phyloP scores from a whole-genome alignment of 2,113 vertebrate species.

The Oreochromis aureus region DNA sequence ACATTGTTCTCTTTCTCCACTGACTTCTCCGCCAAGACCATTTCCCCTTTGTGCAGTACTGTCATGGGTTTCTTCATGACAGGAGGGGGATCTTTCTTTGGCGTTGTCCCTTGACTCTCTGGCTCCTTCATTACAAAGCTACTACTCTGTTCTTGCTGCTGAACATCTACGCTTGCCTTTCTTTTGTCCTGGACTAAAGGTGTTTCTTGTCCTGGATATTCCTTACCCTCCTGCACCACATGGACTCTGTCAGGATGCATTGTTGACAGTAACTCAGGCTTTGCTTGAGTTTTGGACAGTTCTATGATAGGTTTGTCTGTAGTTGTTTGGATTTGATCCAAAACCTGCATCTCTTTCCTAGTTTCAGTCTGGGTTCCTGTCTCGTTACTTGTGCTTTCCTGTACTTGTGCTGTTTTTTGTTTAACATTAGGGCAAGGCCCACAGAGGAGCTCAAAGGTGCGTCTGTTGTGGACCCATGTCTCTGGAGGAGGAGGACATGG shows the following conservation, averaged over 20 bases:
- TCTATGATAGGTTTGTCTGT: background rate
- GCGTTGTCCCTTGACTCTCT: background rate
- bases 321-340: background rate
- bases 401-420: slow-evolving; percentile 8
- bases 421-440: background rate
- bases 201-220: slow-evolving; percentile 1
- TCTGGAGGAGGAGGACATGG: slow-evolving; percentile 84
- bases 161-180: background rate
- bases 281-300: background rate
- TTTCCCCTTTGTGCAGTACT: slow-evolving; percentile 3
- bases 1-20: background rate
- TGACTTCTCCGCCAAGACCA: background rate
- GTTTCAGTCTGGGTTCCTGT: slow-evolving; percentile 6
- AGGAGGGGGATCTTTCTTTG: slow-evolving; percentile 54
- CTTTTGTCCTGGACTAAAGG: background rate
- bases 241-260: background rate
- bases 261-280: background rate
- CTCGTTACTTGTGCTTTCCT: background rate
- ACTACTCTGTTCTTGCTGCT: slow-evolving; percentile 2
- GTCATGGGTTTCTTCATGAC: slow-evolving; percentile 55
- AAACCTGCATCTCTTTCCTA: background rate
- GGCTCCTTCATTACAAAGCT: background rate
- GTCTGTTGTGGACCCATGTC: slow-evolving; percentile 71
- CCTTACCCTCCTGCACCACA: background rate
- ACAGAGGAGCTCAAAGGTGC: slow-evolving; percentile 65